These are phyloP conservation scores for Athalia circularis DNA, from an alignment of 2,888 invertebrate species.

Conservation along the genomic window DNA sequence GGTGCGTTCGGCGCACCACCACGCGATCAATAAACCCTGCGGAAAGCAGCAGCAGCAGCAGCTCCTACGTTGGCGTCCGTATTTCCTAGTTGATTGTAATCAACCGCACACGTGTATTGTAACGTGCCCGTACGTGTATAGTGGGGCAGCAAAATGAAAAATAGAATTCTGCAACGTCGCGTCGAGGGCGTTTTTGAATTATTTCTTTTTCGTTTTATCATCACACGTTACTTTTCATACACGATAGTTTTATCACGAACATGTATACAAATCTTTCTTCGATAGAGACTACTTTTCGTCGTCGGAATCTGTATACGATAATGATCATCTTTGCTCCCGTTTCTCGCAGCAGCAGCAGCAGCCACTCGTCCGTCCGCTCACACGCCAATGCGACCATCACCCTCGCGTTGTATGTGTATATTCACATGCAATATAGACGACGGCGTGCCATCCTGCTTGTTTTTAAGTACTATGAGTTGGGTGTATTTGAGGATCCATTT, in stretches of 20 bases:
- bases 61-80: constrained; percentile 19
- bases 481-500: not conserved
- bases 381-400: constrained; percentile 39
- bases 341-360: not conserved
- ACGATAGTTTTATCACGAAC: constrained; percentile 19
- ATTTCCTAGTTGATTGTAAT: constrained; percentile 31
- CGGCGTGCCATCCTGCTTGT: constrained; percentile 9
- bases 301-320: not conserved
- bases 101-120: constrained; percentile 19
- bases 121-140: constrained; percentile 6
- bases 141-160: not conserved
- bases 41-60: constrained; percentile 35
- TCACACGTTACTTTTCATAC: too few species aligned
- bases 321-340: constrained; percentile 30
- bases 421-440: not conserved
- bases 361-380: constrained; percentile 26
- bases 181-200: too few species aligned
- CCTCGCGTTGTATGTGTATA: constrained; percentile 12
- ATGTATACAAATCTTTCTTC: not conserved
- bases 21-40: constrained; percentile 68
- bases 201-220: too few species aligned
- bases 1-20: constrained; percentile 57
- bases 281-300: too few species aligned
- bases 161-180: not conserved
- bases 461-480: not conserved